phyloP scores from a whole-genome alignment of 2,113 vertebrate genomes.

The mouse (Mus musculus) region DNA sequence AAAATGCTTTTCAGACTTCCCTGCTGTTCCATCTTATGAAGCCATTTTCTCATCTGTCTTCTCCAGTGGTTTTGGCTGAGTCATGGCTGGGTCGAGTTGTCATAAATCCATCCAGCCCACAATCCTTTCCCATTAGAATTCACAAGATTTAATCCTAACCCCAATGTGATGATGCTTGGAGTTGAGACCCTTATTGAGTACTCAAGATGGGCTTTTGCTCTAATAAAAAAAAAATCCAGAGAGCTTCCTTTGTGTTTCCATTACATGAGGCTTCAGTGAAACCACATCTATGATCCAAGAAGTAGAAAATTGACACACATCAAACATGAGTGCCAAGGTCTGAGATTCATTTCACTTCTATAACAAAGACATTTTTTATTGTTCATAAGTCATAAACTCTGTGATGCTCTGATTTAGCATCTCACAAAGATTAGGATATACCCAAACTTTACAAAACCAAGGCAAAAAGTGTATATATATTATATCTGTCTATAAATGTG shows the following conservation, averaged over 20 bases:
- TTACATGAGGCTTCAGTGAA: not conserved
- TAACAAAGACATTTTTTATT: not conserved
- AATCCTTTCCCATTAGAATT: not conserved
- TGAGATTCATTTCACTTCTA: not conserved
- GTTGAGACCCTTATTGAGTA: not conserved
- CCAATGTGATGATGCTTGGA: not conserved
- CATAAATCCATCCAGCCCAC: not conserved
- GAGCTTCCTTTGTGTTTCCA: not conserved
- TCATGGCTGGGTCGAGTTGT: too few species aligned
- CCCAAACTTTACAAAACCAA: not conserved
- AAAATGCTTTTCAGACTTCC: not conserved
- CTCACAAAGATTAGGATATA: not conserved
- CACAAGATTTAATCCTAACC: not conserved
- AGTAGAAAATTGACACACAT: fast-evolving
- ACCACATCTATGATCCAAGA: not conserved
- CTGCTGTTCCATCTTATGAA: not conserved
- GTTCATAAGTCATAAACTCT: not conserved
- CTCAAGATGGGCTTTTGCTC: not conserved
- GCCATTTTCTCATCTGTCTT: not conserved
- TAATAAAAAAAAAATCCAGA: not conserved
- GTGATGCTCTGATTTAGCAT: not conserved
- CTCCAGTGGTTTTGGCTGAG: not conserved
- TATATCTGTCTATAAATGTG: not conserved
- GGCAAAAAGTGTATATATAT: not conserved
- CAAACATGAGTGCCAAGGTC: not conserved